Percentiles rank a stretch among this genome's conserved stretches.
phyloP scores from a whole-genome alignment of 2,797 vertebrate genomes.

The Channallabes apus region DNA sequence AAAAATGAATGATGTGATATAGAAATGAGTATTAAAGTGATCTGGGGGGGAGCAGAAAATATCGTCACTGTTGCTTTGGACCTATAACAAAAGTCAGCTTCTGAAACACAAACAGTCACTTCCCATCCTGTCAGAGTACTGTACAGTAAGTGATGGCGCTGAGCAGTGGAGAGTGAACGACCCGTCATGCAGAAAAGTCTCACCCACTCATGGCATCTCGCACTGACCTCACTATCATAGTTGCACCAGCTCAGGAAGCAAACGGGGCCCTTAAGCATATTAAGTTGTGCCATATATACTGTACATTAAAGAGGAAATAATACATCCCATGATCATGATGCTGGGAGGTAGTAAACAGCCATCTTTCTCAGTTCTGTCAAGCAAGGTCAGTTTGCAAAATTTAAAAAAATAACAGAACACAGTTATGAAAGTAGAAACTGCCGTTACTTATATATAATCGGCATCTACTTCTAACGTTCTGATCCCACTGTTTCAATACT shows the following conservation, averaged over 20 bases:
- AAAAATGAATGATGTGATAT: conserved; percentile 15
- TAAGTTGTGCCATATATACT: not conserved
- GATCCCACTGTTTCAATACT: no score
- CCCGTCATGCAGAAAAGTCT: conserved; percentile 31
- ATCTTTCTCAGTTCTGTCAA: not conserved
- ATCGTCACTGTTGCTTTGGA: conserved; percentile 32
- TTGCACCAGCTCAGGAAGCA: not conserved
- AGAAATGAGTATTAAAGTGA: conserved; percentile 16
- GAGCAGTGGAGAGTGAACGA: conserved; percentile 37
- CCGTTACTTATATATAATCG: no score
- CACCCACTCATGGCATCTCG: conserved; percentile 28
- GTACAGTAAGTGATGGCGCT: conserved; percentile 24
- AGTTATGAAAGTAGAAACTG: no score
- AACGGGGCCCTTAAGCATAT: not conserved
- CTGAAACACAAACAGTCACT: conserved; percentile 44
- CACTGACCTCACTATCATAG: conserved; percentile 27
- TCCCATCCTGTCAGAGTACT: conserved; percentile 28
- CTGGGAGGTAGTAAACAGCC: not conserved
- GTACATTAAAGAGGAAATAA: not conserved
- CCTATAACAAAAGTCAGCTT: conserved; percentile 17
- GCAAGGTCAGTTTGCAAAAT: not conserved
- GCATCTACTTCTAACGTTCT: no score
- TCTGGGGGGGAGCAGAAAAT: not conserved
- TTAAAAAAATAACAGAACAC: no score
- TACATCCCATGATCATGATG: not conserved